Evolutionary conservation across 2,888 invertebrate species (phyloP).

Genomic region (Lasioglossum morio): DNA sequence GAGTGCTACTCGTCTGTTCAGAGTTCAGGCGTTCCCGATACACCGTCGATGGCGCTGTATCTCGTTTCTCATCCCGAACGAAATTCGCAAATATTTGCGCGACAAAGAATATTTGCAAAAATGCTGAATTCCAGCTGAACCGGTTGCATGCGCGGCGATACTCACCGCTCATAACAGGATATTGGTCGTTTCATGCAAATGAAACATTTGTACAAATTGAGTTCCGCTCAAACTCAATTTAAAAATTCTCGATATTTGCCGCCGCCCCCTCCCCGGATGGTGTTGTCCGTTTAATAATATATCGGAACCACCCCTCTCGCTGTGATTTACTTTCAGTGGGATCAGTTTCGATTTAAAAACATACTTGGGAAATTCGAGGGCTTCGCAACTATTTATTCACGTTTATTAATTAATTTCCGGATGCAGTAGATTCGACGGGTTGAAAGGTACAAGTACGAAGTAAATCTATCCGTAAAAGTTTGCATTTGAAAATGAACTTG

Average conservation of each 20-base stretch:
- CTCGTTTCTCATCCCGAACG: constrained; percentile 33
- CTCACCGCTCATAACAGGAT: constrained; percentile 48
- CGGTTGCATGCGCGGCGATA: not conserved
- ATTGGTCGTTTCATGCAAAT: constrained; percentile 44
- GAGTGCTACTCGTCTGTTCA: constrained; percentile 30
- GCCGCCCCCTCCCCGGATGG: not conserved
- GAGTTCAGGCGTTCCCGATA: constrained; percentile 9
- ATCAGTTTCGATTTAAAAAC: not conserved
- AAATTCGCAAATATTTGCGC: constrained; percentile 57
- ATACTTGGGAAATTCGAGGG: not conserved
- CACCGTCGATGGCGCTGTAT: constrained; percentile 27
- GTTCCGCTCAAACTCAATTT: constrained; percentile 4
- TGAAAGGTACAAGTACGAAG: not conserved
- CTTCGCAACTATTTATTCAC: not conserved
- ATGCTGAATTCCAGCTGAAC: constrained; percentile 32
- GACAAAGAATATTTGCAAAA: constrained; percentile 48
- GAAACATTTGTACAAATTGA: constrained; percentile 31
- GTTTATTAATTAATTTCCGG: not conserved
- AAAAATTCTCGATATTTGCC: constrained; percentile 12
- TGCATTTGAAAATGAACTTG: no score
- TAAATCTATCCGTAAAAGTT: not conserved
- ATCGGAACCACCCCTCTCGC: not conserved
- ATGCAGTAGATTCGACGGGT: not conserved
- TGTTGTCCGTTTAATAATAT: not conserved
- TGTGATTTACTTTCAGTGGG: not conserved